These are phyloP conservation scores for Bombyx mandarina DNA, from an alignment of 1,140 invertebrate genomes.

Conservation along the genomic window DNA sequence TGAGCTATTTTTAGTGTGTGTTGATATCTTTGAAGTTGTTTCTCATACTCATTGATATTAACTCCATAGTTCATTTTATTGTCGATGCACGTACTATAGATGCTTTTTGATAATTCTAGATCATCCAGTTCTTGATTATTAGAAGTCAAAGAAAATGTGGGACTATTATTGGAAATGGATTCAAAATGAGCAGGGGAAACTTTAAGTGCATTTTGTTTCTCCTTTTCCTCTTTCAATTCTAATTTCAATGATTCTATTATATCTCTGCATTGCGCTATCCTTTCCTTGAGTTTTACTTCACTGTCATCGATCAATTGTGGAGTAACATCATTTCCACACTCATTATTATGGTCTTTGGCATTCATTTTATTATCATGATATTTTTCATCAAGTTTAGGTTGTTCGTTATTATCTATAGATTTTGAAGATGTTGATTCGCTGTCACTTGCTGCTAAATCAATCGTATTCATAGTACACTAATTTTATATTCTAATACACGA, in stretches of 20 bases:
- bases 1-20: constrained; percentile 59
- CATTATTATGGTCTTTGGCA: constrained; percentile 7
- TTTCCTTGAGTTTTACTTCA: constrained; percentile 38
- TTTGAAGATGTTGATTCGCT: no score
- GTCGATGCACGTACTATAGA: constrained; percentile 35
- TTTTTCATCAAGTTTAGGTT: no score
- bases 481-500: no score
- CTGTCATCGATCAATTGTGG: constrained; percentile 30
- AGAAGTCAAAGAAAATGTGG: constrained; percentile 1
- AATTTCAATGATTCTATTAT: constrained; percentile 49
- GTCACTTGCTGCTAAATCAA: no score
- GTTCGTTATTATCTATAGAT: no score
- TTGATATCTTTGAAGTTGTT: constrained; percentile 55
- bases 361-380: neutral
- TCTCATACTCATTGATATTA: constrained; percentile 61
- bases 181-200: constrained; percentile 2
- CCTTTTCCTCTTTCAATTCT: constrained; percentile 49
- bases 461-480: no score
- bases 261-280: constrained; percentile 46
- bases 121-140: constrained; percentile 6
- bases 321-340: constrained; percentile 8
- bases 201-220: constrained; percentile 35
- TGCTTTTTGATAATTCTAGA: constrained; percentile 4
- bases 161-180: neutral
- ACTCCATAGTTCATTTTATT: constrained; percentile 47